Evolutionary conservation across 2,888 invertebrate species (phyloP).

Genomic region (Boloria selene): DNA sequence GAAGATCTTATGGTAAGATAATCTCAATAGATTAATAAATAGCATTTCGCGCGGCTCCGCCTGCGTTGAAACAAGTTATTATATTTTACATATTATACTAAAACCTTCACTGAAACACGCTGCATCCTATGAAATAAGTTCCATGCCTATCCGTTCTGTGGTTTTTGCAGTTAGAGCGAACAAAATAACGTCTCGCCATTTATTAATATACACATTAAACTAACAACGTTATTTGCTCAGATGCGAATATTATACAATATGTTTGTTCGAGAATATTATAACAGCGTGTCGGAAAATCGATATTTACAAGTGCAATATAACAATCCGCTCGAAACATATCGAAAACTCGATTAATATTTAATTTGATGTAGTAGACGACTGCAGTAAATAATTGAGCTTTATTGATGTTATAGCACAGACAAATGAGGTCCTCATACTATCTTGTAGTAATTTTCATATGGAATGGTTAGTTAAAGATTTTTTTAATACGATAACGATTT

Average conservation of each 20-base stretch:
- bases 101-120: no score
- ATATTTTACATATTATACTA: no score
- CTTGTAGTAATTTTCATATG: neutral
- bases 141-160: no score
- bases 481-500: neutral
- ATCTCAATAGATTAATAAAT: no score
- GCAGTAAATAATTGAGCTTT: slow-evolving; percentile 15
- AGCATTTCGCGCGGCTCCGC: no score
- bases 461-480: neutral
- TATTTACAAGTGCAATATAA: slow-evolving; percentile 12
- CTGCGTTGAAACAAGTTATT: no score
- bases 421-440: neutral
- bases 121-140: no score
- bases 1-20: no score
- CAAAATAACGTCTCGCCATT: no score
- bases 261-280: neutral
- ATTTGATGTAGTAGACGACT: neutral
- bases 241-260: neutral
- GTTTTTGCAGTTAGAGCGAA: no score
- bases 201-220: no score
- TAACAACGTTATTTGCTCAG: no score
- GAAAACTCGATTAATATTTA: slow-evolving; percentile 22
- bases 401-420: slow-evolving; percentile 2
- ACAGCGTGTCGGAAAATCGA: slow-evolving; percentile 4
- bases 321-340: slow-evolving; percentile 2